Evolutionary conservation across 2,797 vertebrate species (phyloP), one percentile per base, ranked within the genome.

Genomic region (Melanotaenia maccullochi): DNA sequence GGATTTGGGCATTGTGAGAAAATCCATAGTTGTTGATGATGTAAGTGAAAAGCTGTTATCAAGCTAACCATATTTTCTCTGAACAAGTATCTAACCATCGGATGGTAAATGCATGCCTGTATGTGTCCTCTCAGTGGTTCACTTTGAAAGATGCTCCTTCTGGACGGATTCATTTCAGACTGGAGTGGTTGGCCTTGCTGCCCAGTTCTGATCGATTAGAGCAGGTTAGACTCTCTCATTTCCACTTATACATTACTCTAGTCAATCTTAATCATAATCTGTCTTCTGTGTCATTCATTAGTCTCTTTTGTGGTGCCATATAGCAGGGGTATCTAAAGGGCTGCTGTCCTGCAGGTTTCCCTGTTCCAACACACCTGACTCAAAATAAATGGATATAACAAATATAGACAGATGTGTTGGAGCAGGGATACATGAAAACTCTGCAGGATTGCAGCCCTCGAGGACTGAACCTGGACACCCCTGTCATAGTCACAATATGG

Each of bases 171-270:
- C 97, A 96, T 78, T 92, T 98, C 83, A 93, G 80, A 79, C 90
- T 99, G 76, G 97, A 98, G 85, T 99, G 97, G 97, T 89, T 98
- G 68, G 81, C 90, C 0, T 90, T 97, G 69, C 77, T 95, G 84
- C 71, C 94, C 0, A 92, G 81, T 68, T 88, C 94, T n/a, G 94
- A 96, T 65, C 91, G 81, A 40, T 92, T 99, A 25, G 94, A 96
- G 47, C 88, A 97, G 95, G 97, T 97, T 74, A 85, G 82, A 58
- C 1, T 22, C 55, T 16, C 22, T 51, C 25, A 32, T 69, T 62
- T 64, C 8, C 51, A 36, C 33, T 61, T 4, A 78, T 71, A 9
- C 14, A 16, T 16, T 32, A n/a, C 18, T 49, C 13, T 54, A 2
- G 20, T n/a, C 2, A 42, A 36, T 63, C 16, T 22, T 22, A 47